phyloP scores from a whole-genome alignment of 2,888 invertebrate species.

The Spodoptera exigua region DNA sequence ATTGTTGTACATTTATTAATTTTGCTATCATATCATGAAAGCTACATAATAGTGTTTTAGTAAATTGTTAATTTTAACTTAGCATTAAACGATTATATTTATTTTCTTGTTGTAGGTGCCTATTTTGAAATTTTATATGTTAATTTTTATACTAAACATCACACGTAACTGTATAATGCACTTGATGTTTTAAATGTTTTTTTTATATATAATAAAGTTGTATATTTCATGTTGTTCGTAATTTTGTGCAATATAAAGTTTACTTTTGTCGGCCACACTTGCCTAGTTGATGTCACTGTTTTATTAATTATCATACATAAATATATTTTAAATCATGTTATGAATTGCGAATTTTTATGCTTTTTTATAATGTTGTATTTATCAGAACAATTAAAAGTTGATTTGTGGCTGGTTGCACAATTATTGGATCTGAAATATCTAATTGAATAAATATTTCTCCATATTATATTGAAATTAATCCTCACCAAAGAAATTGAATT shows the following conservation, averaged over 20 bases:
- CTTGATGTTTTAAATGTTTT: constrained; percentile 64
- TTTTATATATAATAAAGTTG: constrained; percentile 56
- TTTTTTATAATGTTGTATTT: constrained; percentile 50
- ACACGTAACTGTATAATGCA: constrained; percentile 69
- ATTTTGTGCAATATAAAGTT: constrained; percentile 61
- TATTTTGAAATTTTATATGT: constrained; percentile 66
- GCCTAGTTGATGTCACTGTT: constrained; percentile 49
- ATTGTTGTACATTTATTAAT: constrained; percentile 23
- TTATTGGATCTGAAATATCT: constrained; percentile 69
- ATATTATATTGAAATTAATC: constrained; percentile 73
- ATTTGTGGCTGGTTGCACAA: constrained; percentile 45
- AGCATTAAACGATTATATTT: constrained; percentile 46
- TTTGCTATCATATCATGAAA: constrained; percentile 31
- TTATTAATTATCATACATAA: constrained; percentile 16
- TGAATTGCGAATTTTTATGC: constrained; percentile 48
- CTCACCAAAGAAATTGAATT: constrained; percentile 86
- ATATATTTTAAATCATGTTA: constrained; percentile 49
- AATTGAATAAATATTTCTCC: constrained; percentile 51
- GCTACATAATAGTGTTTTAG: constrained; percentile 68
- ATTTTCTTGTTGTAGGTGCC: constrained; percentile 67
- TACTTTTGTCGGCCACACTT: constrained; percentile 53
- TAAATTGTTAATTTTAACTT: constrained; percentile 64
- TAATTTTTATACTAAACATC: constrained; percentile 67
- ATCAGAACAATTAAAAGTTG: constrained; percentile 34
- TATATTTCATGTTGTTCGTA: constrained; percentile 59